Evolutionary conservation across 2,888 invertebrate genomes (phyloP).

Genomic region (Patella caerulea): DNA sequence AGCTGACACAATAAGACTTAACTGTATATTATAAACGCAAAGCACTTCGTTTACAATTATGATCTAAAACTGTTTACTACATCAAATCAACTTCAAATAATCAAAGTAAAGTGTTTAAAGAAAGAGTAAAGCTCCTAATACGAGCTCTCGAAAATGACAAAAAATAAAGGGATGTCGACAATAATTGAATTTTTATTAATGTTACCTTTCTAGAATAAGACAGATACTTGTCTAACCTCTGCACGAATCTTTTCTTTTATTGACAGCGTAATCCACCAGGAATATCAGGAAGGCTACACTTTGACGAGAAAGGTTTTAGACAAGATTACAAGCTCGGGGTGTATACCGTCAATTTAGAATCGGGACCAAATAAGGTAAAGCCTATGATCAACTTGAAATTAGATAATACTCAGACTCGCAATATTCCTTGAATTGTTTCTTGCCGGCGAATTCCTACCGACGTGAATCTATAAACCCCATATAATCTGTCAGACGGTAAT

Average conservation of each 20-base stretch:
- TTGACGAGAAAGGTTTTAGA: constrained; percentile 63
- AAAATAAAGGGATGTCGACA: too few species aligned
- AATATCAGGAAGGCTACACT: constrained; percentile 66
- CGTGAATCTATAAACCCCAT: not conserved
- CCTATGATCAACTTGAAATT: not conserved
- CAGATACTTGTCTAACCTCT: constrained; percentile 5
- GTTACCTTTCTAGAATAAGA: too few species aligned
- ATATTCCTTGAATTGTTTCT: not conserved
- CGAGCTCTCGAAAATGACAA: too few species aligned
- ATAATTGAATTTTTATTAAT: too few species aligned
- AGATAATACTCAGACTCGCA: too few species aligned
- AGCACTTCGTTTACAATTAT: too few species aligned
- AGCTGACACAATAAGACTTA: too few species aligned
- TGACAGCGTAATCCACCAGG: constrained; percentile 46
- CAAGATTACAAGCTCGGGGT: constrained; percentile 64
- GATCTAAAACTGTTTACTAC: too few species aligned
- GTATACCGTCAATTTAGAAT: constrained; percentile 60
- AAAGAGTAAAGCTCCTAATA: too few species aligned
- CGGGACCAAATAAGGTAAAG: constrained; percentile 59
- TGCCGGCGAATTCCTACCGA: not conserved
- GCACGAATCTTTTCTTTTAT: not conserved
- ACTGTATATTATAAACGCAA: too few species aligned
- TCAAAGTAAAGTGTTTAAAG: too few species aligned
- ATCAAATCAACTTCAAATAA: too few species aligned
- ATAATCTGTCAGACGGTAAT: not conserved